Base-by-base conservation (phyloP, 1,140 invertebrate genomes). In the Grapholita molesta region DNA sequence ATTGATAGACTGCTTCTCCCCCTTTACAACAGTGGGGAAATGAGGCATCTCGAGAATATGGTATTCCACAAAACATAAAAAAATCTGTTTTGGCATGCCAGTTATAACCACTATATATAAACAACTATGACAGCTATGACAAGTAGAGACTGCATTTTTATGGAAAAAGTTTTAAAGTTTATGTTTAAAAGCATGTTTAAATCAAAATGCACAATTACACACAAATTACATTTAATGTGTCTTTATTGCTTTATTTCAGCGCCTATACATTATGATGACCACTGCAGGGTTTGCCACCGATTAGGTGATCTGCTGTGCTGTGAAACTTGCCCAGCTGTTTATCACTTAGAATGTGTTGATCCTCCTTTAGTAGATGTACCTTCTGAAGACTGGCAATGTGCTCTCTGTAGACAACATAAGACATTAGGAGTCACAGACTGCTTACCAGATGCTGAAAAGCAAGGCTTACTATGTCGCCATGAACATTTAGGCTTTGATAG, bases 281-380 rank as follows among this genome's bases (percentile, higher is more conserved):
- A 99, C 85, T 99, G 98, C 86, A 94, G 98, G 82, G 95, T 96
- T 52, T 99, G 99, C 89, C 98, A 99, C 90, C 96, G 98, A 76
- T 92, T 99, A 33, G 98, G 98, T 12, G 98, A 99, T 92, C 93
- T 99, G 33, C 89, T 99, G 1, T 99, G 98, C 86, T 99, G 98
- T 92, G 98, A 99, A 91, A 98, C 97, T 6, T 99, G 98, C 88
- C 97, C 98, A 57, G 98, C 98, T 32, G 98, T 99, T 18, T 99
- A 97, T 90, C 98, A 99, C 92, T 93, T 99, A 80, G 96, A 97
- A 79, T 99, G 98, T 93, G 96, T 99, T 24, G 97, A 99, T 84
- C 98, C 98, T 42, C 97, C 98, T 7, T 92, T 99, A 82, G 94
- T 96, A 25, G 95, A 99, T 92, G 97, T 99, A 61, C 98, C 98